Conservation (phyloP, 2,113 vertebrate genomes). For the Panthera uncia region DNA sequence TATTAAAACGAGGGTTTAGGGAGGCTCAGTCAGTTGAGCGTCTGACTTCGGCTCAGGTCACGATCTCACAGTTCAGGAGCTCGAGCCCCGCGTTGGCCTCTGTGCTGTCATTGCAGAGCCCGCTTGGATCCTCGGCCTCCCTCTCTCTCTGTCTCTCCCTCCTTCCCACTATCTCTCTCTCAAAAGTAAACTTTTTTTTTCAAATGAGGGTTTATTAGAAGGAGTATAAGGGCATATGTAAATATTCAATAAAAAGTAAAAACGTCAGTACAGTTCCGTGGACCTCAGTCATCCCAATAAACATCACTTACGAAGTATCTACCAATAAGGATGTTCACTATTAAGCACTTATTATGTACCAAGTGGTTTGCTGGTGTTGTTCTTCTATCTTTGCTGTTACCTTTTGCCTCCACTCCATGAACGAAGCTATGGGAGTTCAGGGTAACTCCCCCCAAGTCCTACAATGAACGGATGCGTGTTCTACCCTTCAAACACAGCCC, state of each 20-base stretch:
- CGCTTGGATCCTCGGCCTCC: too few relatives aligned
- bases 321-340: not conserved
- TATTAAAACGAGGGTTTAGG: not conserved
- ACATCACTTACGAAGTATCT: not conserved
- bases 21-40: too few relatives aligned
- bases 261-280: not conserved
- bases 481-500: not conserved
- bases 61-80: too few relatives aligned
- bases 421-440: not conserved
- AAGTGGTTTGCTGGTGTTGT: not conserved
- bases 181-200: too few relatives aligned
- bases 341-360: not conserved
- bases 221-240: not conserved
- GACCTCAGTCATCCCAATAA: not conserved
- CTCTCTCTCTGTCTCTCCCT: too few relatives aligned
- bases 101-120: too few relatives aligned
- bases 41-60: too few relatives aligned
- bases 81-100: too few relatives aligned
- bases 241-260: not conserved
- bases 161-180: too few relatives aligned
- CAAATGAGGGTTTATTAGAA: not conserved
- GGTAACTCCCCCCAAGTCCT: not conserved
- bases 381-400: not conserved
- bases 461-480: not conserved
- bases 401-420: not conserved